Evolutionary conservation across 35 echinoderm and acorn worm genomes (phyloP).

Genomic region (Heliocidaris erythrogramma): DNA sequence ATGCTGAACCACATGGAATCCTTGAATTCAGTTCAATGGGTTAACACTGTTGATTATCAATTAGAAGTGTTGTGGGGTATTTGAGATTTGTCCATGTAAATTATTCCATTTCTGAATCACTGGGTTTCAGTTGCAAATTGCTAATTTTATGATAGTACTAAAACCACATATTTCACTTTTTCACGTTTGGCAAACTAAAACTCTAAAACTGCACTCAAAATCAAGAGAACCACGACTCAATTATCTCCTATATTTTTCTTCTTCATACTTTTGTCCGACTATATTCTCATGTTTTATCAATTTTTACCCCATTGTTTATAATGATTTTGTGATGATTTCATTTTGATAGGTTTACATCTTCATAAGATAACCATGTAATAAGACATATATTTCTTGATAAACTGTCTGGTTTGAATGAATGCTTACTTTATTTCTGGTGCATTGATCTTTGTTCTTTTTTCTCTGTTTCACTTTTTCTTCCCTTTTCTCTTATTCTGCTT

Average conservation of each 20-base stretch:
- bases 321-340: not conserved
- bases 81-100: not conserved
- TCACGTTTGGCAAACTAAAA: no score
- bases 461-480: conserved; percentile 1
- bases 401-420: not conserved
- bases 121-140: not conserved
- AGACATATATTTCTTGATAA: not conserved
- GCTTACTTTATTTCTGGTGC: not conserved
- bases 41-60: not conserved
- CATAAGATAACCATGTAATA: not conserved
- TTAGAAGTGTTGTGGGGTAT: not conserved
- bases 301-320: not conserved
- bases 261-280: not conserved
- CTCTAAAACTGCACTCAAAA: no score
- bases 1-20: not conserved
- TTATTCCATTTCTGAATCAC: not conserved
- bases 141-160: not conserved
- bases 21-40: not conserved
- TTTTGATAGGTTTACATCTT: not conserved
- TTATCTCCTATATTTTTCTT: not conserved
- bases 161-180: no score
- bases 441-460: not conserved
- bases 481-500: not conserved
- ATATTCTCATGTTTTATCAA: not conserved
- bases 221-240: not conserved